A percentile compares a stretch with the other conserved stretches of the same genome.
Evolutionary conservation across 2,888 invertebrate genomes (phyloP).

Genomic region (Lepidonotus clava): DNA sequence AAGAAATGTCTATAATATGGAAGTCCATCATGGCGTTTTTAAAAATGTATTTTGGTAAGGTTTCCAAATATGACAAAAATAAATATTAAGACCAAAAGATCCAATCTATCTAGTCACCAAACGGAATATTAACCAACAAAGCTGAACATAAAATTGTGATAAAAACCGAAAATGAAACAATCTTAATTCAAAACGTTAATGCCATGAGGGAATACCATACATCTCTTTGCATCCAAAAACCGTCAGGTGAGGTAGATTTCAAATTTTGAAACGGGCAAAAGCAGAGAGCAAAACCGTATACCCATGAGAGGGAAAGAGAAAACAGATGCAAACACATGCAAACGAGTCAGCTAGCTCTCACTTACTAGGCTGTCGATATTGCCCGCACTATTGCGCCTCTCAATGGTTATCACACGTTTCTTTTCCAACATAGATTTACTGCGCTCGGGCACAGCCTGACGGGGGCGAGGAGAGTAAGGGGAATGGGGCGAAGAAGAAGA

Average conservation of each 20-base stretch:
- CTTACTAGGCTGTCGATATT: constrained; percentile 76
- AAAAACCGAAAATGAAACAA: not conserved
- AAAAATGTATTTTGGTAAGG: too few species aligned
- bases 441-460: constrained; percentile 17
- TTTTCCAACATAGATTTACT: constrained; percentile 55
- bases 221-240: not conserved
- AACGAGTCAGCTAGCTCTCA: constrained; percentile 58
- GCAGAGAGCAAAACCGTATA: not conserved
- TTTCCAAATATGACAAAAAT: too few species aligned
- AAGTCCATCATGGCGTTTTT: too few species aligned
- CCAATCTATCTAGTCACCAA: too few species aligned
- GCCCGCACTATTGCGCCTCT: constrained; percentile 77
- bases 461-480: constrained; percentile 38
- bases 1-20: too few species aligned
- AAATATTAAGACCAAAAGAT: too few species aligned
- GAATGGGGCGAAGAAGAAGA: constrained; percentile 36
- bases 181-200: not conserved
- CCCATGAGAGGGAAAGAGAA: not conserved
- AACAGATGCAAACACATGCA: constrained; percentile 47
- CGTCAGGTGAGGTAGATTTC: not conserved
- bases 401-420: constrained; percentile 59
- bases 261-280: too few species aligned
- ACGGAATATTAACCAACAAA: too few species aligned
- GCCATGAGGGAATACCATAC: not conserved
- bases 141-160: too few species aligned